Conservation (phyloP, 2,113 vertebrate species). For the Perognathus longimembris region DNA sequence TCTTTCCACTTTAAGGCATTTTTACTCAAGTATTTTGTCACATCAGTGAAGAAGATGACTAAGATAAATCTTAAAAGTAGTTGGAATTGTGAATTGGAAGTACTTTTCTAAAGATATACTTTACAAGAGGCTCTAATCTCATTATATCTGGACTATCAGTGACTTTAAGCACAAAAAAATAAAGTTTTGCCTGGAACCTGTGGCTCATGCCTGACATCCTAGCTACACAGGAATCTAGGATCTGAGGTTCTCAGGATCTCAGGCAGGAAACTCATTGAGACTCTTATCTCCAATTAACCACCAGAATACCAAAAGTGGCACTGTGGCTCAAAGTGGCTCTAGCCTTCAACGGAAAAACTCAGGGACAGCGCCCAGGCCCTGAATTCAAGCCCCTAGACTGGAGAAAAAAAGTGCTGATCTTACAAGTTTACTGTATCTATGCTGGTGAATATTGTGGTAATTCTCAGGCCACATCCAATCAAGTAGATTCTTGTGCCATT, state of each 20-base stretch:
- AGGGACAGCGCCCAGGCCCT: no score
- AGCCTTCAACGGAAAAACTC: no score
- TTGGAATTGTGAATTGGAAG: background rate
- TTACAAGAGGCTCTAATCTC: background rate
- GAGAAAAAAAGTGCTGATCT: background rate
- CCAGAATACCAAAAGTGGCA: no score
- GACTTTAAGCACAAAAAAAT: background rate
- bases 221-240: no score
- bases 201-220: no score
- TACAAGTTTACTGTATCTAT: background rate
- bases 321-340: no score
- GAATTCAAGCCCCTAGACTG: no score
- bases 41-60: background rate
- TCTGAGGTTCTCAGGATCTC: no score
- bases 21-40: background rate
- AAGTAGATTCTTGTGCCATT: background rate
- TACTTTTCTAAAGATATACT: background rate
- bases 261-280: no score
- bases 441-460: background rate
- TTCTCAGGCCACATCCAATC: background rate
- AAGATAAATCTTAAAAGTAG: background rate
- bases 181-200: background rate
- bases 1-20: background rate
- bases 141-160: background rate
- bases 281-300: no score